phyloP scores from a whole-genome alignment of 2,113 vertebrate species.

The Falcunculus frontatus region DNA sequence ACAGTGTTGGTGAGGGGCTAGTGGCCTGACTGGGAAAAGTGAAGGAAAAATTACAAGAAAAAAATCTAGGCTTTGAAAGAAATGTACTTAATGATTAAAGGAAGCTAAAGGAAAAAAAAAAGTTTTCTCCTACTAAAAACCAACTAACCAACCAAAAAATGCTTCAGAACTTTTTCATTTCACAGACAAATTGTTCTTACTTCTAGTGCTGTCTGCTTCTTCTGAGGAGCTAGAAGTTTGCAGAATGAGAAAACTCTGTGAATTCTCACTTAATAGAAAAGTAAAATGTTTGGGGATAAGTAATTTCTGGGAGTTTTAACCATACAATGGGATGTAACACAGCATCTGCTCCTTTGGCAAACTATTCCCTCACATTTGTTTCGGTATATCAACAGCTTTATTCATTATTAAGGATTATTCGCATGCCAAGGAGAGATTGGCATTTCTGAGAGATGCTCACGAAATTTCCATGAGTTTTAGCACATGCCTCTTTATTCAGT shows the following conservation, averaged over 20 bases:
- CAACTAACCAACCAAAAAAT: neutral
- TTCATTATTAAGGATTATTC: constrained; percentile 33
- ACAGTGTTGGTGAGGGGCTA: fast-evolving
- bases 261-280: neutral
- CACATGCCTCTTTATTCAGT: constrained; percentile 8
- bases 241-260: neutral
- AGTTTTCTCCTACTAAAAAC: neutral
- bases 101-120: neutral
- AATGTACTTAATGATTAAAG: neutral
- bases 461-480: constrained; percentile 4
- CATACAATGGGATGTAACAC: constrained; percentile 18
- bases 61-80: neutral
- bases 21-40: neutral
- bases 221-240: neutral
- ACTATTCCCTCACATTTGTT: constrained; percentile 22
- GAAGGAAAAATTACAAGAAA: neutral
- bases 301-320: neutral
- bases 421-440: constrained; percentile 25
- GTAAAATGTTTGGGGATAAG: neutral
- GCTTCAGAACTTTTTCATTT: neutral
- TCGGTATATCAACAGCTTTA: constrained; percentile 29
- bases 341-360: constrained; percentile 56
- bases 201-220: neutral
- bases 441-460: constrained; percentile 13
- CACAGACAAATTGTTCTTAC: neutral